These are phyloP conservation scores for Gouania willdenowi DNA, from an alignment of 2,797 vertebrate species.

Conservation along the genomic window DNA sequence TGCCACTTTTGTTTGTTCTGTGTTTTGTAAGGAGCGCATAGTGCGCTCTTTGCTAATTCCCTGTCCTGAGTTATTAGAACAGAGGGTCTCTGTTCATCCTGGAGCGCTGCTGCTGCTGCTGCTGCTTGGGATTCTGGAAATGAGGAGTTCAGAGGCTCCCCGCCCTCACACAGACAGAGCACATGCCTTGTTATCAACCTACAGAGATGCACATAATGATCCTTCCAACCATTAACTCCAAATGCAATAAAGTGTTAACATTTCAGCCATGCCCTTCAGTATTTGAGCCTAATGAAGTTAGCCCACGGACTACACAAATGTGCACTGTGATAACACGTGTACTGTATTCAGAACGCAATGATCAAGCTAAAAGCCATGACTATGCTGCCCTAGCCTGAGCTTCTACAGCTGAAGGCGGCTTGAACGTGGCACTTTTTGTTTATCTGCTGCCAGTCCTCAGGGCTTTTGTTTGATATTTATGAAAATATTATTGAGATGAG, in stretches of 20 bases:
- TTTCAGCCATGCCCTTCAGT: constrained; percentile 59
- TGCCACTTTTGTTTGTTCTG: constrained; percentile 17
- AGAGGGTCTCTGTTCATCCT: constrained; percentile 64
- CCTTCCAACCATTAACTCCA: constrained; percentile 62
- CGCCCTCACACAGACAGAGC: constrained; percentile 61
- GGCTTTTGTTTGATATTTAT: constrained; percentile 46
- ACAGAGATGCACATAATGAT: constrained; percentile 65
- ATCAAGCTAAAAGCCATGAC: constrained; percentile 34
- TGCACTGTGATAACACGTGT: constrained; percentile 36
- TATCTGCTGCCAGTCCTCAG: constrained; percentile 10
- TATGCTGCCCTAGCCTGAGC: constrained; percentile 1
- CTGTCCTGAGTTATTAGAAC: constrained; percentile 59
- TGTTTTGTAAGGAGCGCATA: too few relatives aligned
- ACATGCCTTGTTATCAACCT: constrained; percentile 71
- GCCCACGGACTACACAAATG: constrained; percentile 50
- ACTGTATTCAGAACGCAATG: constrained; percentile 39
- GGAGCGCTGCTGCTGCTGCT: constrained; percentile 59
- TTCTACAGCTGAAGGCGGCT: constrained; percentile 27
- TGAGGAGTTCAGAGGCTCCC: constrained; percentile 61
- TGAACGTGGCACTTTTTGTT: constrained; percentile 27
- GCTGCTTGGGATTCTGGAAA: constrained; percentile 68
- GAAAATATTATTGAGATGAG: constrained; percentile 37
- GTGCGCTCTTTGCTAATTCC: constrained; percentile 49
- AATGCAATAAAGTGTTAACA: constrained; percentile 66
- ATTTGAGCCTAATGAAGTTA: constrained; percentile 60